A percentile compares a stretch with the other conserved stretches of the same genome.
Conservation (phyloP, 2,888 invertebrate genomes). For the Dynastes tityus region DNA sequence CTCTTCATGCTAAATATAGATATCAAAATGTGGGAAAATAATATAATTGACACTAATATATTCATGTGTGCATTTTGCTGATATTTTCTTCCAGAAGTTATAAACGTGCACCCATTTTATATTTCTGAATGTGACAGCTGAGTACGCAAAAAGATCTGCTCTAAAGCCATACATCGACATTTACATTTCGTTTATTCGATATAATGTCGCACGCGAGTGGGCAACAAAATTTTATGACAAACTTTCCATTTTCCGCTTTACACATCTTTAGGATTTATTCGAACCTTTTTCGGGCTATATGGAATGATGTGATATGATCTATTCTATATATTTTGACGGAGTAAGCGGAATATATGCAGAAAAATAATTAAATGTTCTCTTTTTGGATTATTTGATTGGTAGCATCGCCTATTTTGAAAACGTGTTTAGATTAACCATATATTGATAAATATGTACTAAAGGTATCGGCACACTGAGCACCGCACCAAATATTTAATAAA, state of each 20-base stretch:
- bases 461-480: too few species aligned
- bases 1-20: too few species aligned
- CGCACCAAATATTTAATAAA: too few species aligned
- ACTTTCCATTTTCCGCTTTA: conserved; percentile 46
- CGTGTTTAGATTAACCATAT: too few species aligned
- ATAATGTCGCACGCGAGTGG: conserved; percentile 42
- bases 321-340: not conserved
- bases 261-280: conserved; percentile 42
- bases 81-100: not conserved
- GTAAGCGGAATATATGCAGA: not conserved
- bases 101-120: conserved; percentile 13
- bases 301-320: conserved; percentile 16
- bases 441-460: too few species aligned
- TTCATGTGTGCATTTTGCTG: not conserved
- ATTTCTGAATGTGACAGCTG: conserved; percentile 41
- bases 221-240: conserved; percentile 44
- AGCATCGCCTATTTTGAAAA: too few species aligned
- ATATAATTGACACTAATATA: not conserved
- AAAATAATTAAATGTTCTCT: too few species aligned
- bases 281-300: conserved; percentile 24
- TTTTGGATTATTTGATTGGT: too few species aligned
- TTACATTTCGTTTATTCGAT: conserved; percentile 46
- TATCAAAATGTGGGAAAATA: too few species aligned
- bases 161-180: conserved; percentile 39
- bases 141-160: conserved; percentile 25